Evolutionary conservation across 2,797 vertebrate species (phyloP), one percentile per base, ranked within the genome.

Genomic region (Micropoecilia bifurca): DNA sequence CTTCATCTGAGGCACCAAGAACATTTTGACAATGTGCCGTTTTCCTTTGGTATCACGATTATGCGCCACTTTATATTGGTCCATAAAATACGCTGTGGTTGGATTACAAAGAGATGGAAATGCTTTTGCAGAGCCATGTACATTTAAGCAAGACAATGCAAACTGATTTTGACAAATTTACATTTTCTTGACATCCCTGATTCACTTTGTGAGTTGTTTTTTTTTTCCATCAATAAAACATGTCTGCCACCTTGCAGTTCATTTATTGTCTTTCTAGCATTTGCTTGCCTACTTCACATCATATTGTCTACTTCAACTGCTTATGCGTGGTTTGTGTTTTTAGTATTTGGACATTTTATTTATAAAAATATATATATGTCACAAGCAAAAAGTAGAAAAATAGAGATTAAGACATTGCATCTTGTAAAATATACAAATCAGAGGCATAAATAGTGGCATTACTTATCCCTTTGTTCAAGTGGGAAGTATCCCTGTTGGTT

Each of bases 381-480:
- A 46, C 61, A 75, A 88, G 57, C 46, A 74, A 48, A 33, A 83
- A 85, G 87, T 92, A 91, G 73, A 93, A 94, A 94, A 95, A 94
- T 93, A 92, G 83, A 93, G 89, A 76, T 73, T 57, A 89, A 81
- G 69, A 87, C 45, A 79, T 73, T 75, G 81, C 72, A 48, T 78
- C 75, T 22, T 46, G 7, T 87, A 86, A 75, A 88, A 90, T 71
- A 83, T 75, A 89, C 80, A 90, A 78, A 82, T 78, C 9, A 76
- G 14, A 85, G 12, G 73, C 12, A 28, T 55, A 84, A 53, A 88
- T 69, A 90, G 85, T 84, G 81, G 84, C 88, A 74, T 68, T 41
- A 41, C 55, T 47, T 25, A 30, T 66, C 20, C 84, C 83, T 78
- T 71, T 88, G 66, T 85, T 88, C 78, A 87, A 89, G 85, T 87